Conservation (phyloP, 1,140 invertebrate species). For the Pectinophora gossypiella region DNA sequence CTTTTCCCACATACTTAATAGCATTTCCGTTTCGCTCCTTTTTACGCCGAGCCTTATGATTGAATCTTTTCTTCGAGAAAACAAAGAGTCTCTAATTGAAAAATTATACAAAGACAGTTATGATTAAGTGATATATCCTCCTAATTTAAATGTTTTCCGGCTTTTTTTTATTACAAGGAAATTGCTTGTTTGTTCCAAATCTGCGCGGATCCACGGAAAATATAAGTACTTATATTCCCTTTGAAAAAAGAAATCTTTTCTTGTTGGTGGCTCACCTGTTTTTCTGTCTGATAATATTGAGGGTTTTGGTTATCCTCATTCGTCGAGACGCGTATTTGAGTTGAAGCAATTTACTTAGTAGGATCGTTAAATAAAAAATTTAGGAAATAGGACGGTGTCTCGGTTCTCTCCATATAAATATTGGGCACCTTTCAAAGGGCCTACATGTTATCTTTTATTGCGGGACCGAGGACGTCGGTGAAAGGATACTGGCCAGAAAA, state of each 20-base stretch:
- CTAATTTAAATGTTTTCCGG: too few relatives aligned
- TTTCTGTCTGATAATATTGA: slow-evolving; percentile 8
- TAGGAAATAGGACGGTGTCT: slow-evolving; percentile 27
- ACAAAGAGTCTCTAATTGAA: too few relatives aligned
- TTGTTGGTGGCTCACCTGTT: slow-evolving; percentile 8
- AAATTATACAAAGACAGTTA: too few relatives aligned
- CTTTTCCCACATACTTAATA: too few relatives aligned
- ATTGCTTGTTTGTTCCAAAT: background rate
- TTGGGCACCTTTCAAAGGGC: slow-evolving; percentile 30
- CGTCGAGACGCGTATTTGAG: slow-evolving; percentile 28
- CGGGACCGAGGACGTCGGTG: slow-evolving; percentile 4
- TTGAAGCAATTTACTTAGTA: slow-evolving; percentile 46
- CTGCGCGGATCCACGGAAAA: background rate
- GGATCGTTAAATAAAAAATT: slow-evolving; percentile 56
- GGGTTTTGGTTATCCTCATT: slow-evolving; percentile 12
- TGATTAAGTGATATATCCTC: too few relatives aligned
- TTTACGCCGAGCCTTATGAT: too few relatives aligned
- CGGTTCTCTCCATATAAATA: slow-evolving; percentile 35
- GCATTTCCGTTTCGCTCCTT: too few relatives aligned
- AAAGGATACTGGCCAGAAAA: too few relatives aligned
- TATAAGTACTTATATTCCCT: background rate
- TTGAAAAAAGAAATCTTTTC: slow-evolving; percentile 7
- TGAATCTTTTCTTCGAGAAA: too few relatives aligned
- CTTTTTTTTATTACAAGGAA: too few relatives aligned
- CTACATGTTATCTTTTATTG: slow-evolving; percentile 38